Evolutionary conservation across 2,797 vertebrate genomes (phyloP).

Genomic region (Rallus crepitans): DNA sequence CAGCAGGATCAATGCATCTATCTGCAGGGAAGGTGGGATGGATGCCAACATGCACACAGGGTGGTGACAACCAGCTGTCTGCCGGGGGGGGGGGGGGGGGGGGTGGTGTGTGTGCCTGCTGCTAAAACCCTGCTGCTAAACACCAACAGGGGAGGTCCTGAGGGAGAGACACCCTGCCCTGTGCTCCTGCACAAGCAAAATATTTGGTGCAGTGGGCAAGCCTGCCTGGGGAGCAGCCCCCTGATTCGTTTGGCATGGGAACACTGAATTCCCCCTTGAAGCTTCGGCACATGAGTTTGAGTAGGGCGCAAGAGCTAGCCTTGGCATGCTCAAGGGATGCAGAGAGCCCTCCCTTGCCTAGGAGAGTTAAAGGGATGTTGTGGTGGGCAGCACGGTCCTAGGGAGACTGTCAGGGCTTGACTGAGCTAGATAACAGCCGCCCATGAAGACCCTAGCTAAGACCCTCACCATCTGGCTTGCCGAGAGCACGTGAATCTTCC

Average conservation of each 20-base stretch:
- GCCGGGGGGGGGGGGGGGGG: accelerated
- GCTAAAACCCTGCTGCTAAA: not conserved
- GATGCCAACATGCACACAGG: not conserved
- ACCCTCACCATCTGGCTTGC: not conserved
- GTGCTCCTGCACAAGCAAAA: not conserved
- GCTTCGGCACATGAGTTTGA: not conserved
- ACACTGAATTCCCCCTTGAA: not conserved
- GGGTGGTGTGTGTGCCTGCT: not conserved
- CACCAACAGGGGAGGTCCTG: not conserved
- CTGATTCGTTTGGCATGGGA: not conserved
- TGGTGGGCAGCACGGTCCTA: not conserved
- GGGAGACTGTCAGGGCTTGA: accelerated
- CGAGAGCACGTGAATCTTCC: not conserved
- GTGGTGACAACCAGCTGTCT: not conserved
- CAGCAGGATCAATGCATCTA: not conserved
- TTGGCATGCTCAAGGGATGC: accelerated
- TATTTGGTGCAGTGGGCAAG: not conserved
- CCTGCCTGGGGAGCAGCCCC: not conserved
- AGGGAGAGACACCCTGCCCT: not conserved
- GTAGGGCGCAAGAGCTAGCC: not conserved
- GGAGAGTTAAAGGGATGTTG: not conserved
- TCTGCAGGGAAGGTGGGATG: not conserved
- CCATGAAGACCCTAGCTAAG: not conserved
- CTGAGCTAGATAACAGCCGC: not conserved
- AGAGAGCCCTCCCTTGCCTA: not conserved